These are phyloP conservation scores for Matsumyia berberina DNA, from an alignment of 2,888 invertebrate species.

Conservation along the genomic window DNA sequence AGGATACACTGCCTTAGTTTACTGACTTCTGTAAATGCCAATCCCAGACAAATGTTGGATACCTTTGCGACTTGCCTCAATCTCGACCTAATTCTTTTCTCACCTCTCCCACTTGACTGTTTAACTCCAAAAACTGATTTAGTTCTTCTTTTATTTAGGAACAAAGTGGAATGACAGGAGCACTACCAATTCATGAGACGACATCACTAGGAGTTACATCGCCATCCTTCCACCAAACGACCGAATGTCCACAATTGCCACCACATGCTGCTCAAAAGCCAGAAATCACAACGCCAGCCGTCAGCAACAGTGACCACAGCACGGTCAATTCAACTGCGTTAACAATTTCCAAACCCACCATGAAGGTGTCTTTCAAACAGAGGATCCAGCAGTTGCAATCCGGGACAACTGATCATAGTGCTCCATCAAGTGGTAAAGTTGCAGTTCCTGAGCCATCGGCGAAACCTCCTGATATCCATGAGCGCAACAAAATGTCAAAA, in stretches of 20 bases:
- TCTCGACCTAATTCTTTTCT: too few relatives aligned
- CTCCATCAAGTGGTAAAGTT: constrained; percentile 47
- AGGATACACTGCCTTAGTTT: too few relatives aligned
- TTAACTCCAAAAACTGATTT: neutral
- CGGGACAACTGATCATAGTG: constrained; percentile 51
- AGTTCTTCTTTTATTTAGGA: constrained; percentile 31
- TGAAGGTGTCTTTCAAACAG: constrained; percentile 88
- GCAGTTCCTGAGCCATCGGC: constrained; percentile 67
- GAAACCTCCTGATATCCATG: constrained; percentile 84
- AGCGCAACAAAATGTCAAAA: constrained; percentile 83
- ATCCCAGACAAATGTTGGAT: too few relatives aligned
- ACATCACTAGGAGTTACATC: constrained; percentile 55
- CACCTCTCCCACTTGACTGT: too few relatives aligned
- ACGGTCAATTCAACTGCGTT: constrained; percentile 59
- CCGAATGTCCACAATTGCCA: constrained; percentile 54
- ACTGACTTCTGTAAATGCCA: too few relatives aligned
- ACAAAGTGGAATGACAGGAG: constrained; percentile 27
- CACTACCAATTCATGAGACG: constrained; percentile 56
- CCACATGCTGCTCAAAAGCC: constrained; percentile 32
- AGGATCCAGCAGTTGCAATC: constrained; percentile 87
- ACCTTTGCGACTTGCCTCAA: too few relatives aligned
- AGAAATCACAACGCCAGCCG: constrained; percentile 44
- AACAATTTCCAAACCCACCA: constrained; percentile 81
- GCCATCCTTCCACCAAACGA: constrained; percentile 43
- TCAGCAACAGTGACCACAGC: constrained; percentile 51